Evolutionary conservation across 1,140 invertebrate species (phyloP).

Genomic region (Chironomus tepperi): DNA sequence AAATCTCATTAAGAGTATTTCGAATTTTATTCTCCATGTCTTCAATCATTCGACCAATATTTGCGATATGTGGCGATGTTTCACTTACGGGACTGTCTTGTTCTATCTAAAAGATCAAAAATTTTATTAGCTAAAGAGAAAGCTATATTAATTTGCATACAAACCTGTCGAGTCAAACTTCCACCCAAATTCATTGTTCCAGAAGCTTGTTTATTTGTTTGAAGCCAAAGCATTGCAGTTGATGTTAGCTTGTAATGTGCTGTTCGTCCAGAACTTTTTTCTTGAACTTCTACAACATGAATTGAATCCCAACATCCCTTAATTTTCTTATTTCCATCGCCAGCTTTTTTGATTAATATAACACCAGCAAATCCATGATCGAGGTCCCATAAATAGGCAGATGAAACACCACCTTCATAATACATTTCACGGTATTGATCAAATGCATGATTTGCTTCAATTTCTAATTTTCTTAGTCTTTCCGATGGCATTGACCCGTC

Average conservation of each 20-base stretch:
- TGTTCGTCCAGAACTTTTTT: constrained; percentile 85
- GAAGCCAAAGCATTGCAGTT: constrained; percentile 98
- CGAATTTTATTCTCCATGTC: constrained; percentile 99
- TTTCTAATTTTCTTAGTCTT: constrained; percentile 86
- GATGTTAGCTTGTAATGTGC: constrained; percentile 99
- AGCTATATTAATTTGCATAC: constrained; percentile 25
- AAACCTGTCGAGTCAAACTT: constrained; percentile 90
- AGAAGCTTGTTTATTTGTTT: constrained; percentile 92
- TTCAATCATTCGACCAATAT: constrained; percentile 93
- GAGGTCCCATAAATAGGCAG: constrained; percentile 98
- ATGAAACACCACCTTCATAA: constrained; percentile 98
- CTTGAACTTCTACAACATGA: constrained; percentile 97
- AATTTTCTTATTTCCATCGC: constrained; percentile 92
- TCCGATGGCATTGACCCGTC: constrained; percentile 99
- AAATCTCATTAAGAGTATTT: constrained; percentile 96
- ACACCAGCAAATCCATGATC: constrained; percentile 99
- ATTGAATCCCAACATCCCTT: constrained; percentile 99
- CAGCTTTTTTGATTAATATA: constrained; percentile 97
- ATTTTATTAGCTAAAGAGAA: no score
- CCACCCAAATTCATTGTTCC: constrained; percentile 99
- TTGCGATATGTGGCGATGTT: constrained; percentile 92
- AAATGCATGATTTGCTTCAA: constrained; percentile 97
- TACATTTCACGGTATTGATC: constrained; percentile 99
- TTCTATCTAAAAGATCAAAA: constrained; percentile 74
- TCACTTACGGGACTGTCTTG: constrained; percentile 83